These are phyloP conservation scores for Dasyornis broadbenti DNA, from an alignment of 2,113 vertebrate genomes.

Conservation along the genomic window DNA sequence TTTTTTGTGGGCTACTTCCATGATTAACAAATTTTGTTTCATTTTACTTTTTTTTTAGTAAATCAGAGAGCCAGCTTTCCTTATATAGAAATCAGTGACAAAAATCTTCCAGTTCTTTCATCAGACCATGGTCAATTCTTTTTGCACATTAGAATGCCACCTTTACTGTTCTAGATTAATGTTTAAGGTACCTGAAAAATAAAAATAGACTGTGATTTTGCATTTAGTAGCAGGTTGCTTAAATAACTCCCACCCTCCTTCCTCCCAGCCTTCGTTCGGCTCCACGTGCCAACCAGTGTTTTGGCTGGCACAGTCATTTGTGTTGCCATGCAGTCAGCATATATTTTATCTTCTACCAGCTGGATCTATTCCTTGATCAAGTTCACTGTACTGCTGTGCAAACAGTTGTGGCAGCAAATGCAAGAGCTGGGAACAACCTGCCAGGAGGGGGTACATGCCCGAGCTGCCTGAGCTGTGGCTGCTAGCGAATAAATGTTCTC, in stretches of 20 bases:
- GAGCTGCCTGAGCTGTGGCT: background rate
- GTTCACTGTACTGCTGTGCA: background rate
- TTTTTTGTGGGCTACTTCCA: background rate
- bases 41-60: background rate
- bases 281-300: background rate
- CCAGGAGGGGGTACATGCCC: background rate
- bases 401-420: background rate
- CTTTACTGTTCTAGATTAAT: background rate
- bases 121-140: background rate
- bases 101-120: background rate
- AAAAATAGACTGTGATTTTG: background rate
- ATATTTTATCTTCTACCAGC: constrained; percentile 46
- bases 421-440: background rate
- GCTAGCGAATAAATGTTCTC: background rate
- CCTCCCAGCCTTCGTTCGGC: background rate
- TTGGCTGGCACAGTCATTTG: background rate
- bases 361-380: constrained; percentile 13
- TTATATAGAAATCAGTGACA: background rate
- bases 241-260: background rate
- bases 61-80: background rate
- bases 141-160: background rate
- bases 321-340: constrained; percentile 25
- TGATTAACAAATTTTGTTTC: background rate
- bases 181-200: background rate
- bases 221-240: background rate